A percentile compares a stretch with the other conserved stretches of the same genome.
These are phyloP conservation scores for Diadema setosum DNA, from an alignment of 35 echinoderm and acorn worm species.

Conservation along the genomic window DNA sequence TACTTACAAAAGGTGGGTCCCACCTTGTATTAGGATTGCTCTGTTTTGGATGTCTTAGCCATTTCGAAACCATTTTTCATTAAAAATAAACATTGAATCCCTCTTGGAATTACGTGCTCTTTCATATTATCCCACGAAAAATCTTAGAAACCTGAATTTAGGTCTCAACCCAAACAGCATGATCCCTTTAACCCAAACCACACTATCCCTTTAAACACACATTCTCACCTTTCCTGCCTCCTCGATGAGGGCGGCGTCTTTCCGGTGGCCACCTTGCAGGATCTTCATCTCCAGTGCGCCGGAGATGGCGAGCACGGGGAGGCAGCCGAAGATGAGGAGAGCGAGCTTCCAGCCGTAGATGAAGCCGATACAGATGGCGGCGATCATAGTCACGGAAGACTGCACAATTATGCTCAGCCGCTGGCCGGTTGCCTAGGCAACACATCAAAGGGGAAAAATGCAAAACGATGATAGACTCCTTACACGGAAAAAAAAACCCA, in stretches of 20 bases:
- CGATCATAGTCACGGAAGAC: slow-evolving; percentile 57
- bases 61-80: too few relatives aligned
- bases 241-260: slow-evolving; percentile 65
- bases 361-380: slow-evolving; percentile 76
- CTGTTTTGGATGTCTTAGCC: too few relatives aligned
- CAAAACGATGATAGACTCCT: neutral
- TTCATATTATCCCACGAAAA: too few relatives aligned
- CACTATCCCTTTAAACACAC: too few relatives aligned
- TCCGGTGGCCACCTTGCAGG: slow-evolving; percentile 19
- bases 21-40: too few relatives aligned
- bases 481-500: neutral
- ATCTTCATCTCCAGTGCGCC: slow-evolving; percentile 80
- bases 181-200: too few relatives aligned
- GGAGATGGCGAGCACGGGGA: slow-evolving; percentile 61
- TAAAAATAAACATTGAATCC: too few relatives aligned
- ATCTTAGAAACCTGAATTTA: too few relatives aligned
- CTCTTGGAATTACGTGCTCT: too few relatives aligned
- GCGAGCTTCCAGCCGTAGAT: slow-evolving; percentile 90
- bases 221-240: slow-evolving; percentile 81
- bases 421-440: slow-evolving; percentile 53
- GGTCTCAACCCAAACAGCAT: too few relatives aligned
- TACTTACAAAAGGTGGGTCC: too few relatives aligned
- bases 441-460: neutral
- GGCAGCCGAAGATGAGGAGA: slow-evolving; percentile 69
- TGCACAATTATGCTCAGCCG: slow-evolving; percentile 65